phyloP scores from a whole-genome alignment of 2,888 invertebrate genomes.

The Drosophila gaucha region DNA sequence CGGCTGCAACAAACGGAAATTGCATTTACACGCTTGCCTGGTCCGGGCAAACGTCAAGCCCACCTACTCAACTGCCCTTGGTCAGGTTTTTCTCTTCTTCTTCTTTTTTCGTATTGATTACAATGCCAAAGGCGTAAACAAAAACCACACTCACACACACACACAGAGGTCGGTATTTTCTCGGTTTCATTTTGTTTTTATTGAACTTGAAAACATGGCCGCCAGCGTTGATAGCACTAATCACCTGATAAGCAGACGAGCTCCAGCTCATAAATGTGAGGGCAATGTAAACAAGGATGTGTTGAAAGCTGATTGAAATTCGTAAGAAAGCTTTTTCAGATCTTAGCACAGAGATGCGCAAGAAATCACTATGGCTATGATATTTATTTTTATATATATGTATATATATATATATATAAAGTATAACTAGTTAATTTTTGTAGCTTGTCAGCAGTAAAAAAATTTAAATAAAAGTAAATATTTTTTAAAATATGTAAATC shows the following conservation, averaged over 20 bases:
- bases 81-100: conserved; percentile 2
- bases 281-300: conserved; percentile 37
- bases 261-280: conserved; percentile 29
- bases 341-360: conserved; percentile 24
- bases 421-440: too few species aligned
- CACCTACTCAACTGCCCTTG: conserved; percentile 8
- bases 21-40: conserved; percentile 70
- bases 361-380: too few species aligned
- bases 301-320: conserved; percentile 48
- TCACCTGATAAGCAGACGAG: conserved; percentile 56
- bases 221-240: conserved; percentile 58
- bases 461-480: too few species aligned
- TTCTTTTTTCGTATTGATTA: conserved; percentile 22
- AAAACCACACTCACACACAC: conserved; percentile 1
- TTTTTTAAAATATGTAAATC: too few species aligned
- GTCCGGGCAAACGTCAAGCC: conserved; percentile 22
- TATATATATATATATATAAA: too few species aligned
- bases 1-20: conserved; percentile 71
- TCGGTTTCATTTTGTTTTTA: conserved; percentile 22
- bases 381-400: too few species aligned
- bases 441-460: too few species aligned
- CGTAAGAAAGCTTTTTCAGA: conserved; percentile 6
- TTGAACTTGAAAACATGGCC: conserved; percentile 43
- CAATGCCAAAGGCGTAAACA: conserved; percentile 50
- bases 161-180: neutral